Evolutionary conservation across 2,888 invertebrate genomes (phyloP).

Genomic region (Apodemia duryi): DNA sequence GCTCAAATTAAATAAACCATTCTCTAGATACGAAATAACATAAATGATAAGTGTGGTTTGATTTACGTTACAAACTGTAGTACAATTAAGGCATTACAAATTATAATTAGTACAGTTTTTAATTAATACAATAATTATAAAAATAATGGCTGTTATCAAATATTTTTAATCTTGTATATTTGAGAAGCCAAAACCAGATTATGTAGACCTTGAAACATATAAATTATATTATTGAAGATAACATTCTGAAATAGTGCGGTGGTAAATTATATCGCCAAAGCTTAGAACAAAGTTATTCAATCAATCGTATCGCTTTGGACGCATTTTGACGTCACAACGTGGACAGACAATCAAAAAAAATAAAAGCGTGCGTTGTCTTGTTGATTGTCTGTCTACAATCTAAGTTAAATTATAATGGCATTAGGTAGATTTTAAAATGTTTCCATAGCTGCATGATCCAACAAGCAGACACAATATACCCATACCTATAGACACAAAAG

Average conservation of each 20-base stretch:
- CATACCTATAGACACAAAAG: too few species aligned
- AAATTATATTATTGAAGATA: neutral
- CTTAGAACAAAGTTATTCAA: neutral
- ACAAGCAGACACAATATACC: too few species aligned
- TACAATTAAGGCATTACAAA: conserved; percentile 9
- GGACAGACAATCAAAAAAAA: neutral
- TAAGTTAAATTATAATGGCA: too few species aligned
- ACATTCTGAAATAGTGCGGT: conserved; percentile 3
- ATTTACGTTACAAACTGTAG: conserved; percentile 7
- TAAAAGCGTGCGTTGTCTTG: too few species aligned
- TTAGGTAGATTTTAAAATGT: too few species aligned
- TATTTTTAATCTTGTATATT: conserved; percentile 11
- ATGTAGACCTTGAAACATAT: conserved; percentile 1
- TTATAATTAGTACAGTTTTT: conserved; percentile 9
- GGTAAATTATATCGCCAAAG: neutral
- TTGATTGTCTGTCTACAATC: too few species aligned
- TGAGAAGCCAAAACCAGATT: conserved; percentile 3
- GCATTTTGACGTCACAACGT: neutral
- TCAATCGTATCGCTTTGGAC: neutral
- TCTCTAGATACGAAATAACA: conserved; percentile 8
- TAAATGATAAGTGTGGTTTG: conserved; percentile 2
- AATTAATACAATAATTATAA: conserved; percentile 15
- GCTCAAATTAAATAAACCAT: conserved; percentile 7
- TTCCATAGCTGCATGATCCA: too few species aligned
- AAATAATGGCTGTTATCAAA: conserved; percentile 13